phyloP scores from a whole-genome alignment of 1,140 invertebrate genomes.

The Penaeus indicus region DNA sequence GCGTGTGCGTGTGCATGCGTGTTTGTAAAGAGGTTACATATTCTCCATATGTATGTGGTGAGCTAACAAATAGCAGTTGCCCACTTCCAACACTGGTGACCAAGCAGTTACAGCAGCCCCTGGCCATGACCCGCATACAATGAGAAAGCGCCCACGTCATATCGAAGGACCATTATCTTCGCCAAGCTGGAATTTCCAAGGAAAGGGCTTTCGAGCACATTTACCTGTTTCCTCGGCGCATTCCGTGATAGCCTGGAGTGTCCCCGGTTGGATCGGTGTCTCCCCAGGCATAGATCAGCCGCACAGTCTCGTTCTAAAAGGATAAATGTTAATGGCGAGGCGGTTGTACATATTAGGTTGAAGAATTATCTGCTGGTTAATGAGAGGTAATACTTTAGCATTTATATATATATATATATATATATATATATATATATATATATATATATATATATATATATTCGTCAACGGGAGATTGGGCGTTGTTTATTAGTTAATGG shows the following conservation, averaged over 20 bases:
- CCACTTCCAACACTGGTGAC: too few relatives aligned
- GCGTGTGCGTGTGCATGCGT: too few relatives aligned
- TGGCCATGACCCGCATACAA: too few relatives aligned
- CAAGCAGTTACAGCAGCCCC: too few relatives aligned
- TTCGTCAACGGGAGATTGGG: background rate
- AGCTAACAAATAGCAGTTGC: too few relatives aligned
- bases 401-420: conserved; percentile 34
- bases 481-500: background rate
- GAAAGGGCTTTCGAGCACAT: too few relatives aligned
- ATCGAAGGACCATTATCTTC: background rate
- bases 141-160: too few relatives aligned
- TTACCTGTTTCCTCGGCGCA: conserved; percentile 48
- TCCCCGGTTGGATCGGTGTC: conserved; percentile 21
- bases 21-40: too few relatives aligned
- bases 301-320: conserved; percentile 55
- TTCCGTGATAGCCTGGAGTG: conserved; percentile 42
- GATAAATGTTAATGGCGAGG: background rate
- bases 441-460: conserved; percentile 37
- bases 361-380: background rate
- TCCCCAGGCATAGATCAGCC: conserved; percentile 56
- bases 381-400: background rate
- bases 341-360: background rate
- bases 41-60: too few relatives aligned
- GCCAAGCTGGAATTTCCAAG: too few relatives aligned
- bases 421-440: conserved; percentile 37